phyloP scores from a whole-genome alignment of 2,113 vertebrate species.

The Thinocorus orbignyianus region DNA sequence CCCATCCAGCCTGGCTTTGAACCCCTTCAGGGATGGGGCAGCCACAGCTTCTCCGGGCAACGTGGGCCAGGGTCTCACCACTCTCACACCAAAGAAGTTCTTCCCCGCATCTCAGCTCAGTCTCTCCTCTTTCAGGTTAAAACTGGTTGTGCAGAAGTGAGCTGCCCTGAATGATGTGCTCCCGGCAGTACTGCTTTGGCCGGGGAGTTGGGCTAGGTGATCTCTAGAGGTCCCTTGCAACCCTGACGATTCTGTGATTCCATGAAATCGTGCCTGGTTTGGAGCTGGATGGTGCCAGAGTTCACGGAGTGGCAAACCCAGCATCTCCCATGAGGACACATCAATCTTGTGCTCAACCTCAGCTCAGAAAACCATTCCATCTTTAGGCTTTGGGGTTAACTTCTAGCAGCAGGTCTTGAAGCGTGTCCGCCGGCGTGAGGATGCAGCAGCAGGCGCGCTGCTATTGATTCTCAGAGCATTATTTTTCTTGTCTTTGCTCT shows the following conservation, averaged over 20 bases:
- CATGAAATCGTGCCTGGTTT: background rate
- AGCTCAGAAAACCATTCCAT: background rate
- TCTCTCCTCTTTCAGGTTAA: background rate
- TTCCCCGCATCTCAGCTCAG: background rate
- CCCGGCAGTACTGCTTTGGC: too few relatives aligned
- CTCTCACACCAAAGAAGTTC: background rate
- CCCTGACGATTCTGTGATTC: too few relatives aligned
- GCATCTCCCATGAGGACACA: background rate
- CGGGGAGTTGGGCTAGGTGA: too few relatives aligned
- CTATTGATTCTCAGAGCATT: background rate
- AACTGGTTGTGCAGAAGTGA: background rate
- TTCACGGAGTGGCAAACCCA: background rate
- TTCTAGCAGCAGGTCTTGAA: background rate
- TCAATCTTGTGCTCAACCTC: background rate
- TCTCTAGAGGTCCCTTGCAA: too few relatives aligned
- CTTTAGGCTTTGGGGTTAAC: background rate
- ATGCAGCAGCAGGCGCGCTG: background rate
- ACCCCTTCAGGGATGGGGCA: background rate
- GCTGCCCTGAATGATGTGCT: too few relatives aligned
- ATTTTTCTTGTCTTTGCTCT: constrained; percentile 9
- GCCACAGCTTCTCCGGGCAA: background rate
- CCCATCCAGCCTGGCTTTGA: background rate
- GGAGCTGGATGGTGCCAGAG: background rate
- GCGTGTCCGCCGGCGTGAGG: background rate
- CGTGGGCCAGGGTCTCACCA: background rate